Percentiles rank a stretch among this genome's conserved stretches.
These are phyloP conservation scores for Cerastis leucographa DNA, from an alignment of 2,888 invertebrate genomes.

Conservation along the genomic window DNA sequence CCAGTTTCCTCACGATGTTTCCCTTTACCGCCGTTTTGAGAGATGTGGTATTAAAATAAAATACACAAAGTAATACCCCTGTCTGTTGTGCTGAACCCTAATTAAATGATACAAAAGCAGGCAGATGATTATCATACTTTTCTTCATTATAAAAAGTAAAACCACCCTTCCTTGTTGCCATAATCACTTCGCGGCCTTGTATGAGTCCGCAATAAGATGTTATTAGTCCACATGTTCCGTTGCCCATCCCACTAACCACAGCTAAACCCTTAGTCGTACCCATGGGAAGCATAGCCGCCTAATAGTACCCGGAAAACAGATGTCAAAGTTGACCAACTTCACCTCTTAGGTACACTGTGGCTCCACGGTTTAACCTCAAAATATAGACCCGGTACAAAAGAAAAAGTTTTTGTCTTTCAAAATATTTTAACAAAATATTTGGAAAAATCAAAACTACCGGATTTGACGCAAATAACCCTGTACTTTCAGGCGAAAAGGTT, in stretches of 20 bases:
- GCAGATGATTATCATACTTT: neutral
- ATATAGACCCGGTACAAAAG: conserved; percentile 9
- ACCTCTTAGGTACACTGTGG: conserved; percentile 29
- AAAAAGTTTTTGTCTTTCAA: conserved; percentile 8
- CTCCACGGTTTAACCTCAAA: conserved; percentile 17
- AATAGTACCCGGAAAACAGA: conserved; percentile 42
- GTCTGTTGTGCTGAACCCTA: neutral
- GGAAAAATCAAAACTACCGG: too few species aligned
- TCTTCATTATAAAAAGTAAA: neutral
- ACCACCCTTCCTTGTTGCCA: neutral
- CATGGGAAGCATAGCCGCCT: conserved; percentile 34
- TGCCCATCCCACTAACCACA: conserved; percentile 26
- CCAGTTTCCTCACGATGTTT: neutral
- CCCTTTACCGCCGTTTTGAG: neutral
- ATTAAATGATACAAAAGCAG: neutral
- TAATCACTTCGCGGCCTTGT: conserved; percentile 11
- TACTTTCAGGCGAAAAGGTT: too few species aligned
- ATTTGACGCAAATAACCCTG: too few species aligned
- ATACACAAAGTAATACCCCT: neutral
- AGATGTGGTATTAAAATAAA: neutral
- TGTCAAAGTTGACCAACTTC: conserved; percentile 41
- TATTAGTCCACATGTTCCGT: conserved; percentile 31
- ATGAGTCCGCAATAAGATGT: conserved; percentile 41
- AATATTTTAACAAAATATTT: too few species aligned
- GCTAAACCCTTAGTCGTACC: conserved; percentile 37